A percentile compares a stretch with the other conserved stretches of the same genome.
Evolutionary conservation across 2,113 vertebrate species (phyloP).

Genomic region (Cyanistes caeruleus): DNA sequence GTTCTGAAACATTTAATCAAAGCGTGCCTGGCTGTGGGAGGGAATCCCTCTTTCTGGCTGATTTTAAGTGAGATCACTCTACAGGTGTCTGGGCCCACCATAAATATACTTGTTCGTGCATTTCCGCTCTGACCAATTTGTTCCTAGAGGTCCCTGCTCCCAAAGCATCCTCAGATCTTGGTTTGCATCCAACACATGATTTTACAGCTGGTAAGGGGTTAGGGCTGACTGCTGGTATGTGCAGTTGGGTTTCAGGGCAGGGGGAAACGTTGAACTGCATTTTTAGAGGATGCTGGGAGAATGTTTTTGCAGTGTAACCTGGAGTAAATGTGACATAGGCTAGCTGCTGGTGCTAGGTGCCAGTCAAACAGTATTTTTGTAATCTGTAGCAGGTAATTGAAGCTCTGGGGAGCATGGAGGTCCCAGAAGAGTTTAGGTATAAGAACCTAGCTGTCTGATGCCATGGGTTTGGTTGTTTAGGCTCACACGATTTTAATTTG

Average conservation of each 20-base stretch:
- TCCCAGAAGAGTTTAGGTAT: background rate
- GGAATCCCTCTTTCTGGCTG: background rate
- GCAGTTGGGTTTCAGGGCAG: background rate
- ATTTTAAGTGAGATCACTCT: background rate
- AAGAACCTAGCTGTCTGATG: background rate
- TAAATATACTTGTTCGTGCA: fast-evolving
- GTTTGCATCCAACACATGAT: background rate
- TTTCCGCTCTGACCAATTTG: background rate
- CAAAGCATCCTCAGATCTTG: background rate
- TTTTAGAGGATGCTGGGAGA: background rate
- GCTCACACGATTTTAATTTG: background rate
- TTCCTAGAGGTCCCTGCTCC: constrained; percentile 29
- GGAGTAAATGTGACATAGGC: fast-evolving
- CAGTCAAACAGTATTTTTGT: background rate
- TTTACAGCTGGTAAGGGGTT: background rate
- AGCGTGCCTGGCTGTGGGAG: background rate
- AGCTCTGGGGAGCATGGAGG: fast-evolving
- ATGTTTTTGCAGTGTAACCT: background rate
- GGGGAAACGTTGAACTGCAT: background rate
- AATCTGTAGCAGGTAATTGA: background rate
- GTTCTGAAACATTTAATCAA: background rate
- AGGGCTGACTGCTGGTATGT: background rate
- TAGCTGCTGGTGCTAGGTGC: background rate
- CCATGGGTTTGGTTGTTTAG: background rate
- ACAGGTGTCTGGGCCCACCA: background rate